These are phyloP conservation scores for Pyrrhia umbra DNA, from an alignment of 2,888 invertebrate species.

Conservation along the genomic window DNA sequence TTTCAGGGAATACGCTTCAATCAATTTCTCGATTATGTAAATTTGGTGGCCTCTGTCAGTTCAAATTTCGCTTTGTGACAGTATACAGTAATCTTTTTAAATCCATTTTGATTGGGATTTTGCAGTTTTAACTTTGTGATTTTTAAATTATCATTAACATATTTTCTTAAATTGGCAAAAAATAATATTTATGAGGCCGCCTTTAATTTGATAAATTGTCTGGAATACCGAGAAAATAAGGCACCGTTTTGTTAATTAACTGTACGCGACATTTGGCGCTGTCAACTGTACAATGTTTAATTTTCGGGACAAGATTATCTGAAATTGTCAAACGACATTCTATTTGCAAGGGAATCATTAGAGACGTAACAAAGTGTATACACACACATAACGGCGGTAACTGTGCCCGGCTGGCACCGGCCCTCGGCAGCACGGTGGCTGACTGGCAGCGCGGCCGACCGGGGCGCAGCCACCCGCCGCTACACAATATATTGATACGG, in stretches of 20 bases:
- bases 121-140: slow-evolving; percentile 73
- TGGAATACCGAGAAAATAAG: slow-evolving; percentile 16
- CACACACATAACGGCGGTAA: not conserved
- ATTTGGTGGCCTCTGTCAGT: slow-evolving; percentile 76
- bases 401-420: slow-evolving; percentile 9
- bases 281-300: slow-evolving; percentile 34
- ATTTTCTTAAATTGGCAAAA: slow-evolving; percentile 51
- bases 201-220: slow-evolving; percentile 28
- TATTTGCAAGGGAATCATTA: slow-evolving; percentile 10
- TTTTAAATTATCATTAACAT: slow-evolving; percentile 65
- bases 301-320: slow-evolving; percentile 12
- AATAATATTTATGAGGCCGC: slow-evolving; percentile 19
- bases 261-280: slow-evolving; percentile 37
- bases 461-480: slow-evolving; percentile 31
- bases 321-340: slow-evolving; percentile 3
- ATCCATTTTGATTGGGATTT: slow-evolving; percentile 75
- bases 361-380: slow-evolving; percentile 1
- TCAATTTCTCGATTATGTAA: slow-evolving; percentile 89
- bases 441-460: slow-evolving; percentile 39
- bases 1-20: slow-evolving; percentile 84
- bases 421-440: slow-evolving; percentile 7
- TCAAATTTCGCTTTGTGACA: slow-evolving; percentile 71
- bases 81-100: slow-evolving; percentile 75
- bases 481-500: slow-evolving; percentile 41
- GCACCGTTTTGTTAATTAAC: slow-evolving; percentile 36